These are phyloP conservation scores for Acanthosepion esculentum DNA, from an alignment of 2,888 invertebrate species.

Conservation along the genomic window DNA sequence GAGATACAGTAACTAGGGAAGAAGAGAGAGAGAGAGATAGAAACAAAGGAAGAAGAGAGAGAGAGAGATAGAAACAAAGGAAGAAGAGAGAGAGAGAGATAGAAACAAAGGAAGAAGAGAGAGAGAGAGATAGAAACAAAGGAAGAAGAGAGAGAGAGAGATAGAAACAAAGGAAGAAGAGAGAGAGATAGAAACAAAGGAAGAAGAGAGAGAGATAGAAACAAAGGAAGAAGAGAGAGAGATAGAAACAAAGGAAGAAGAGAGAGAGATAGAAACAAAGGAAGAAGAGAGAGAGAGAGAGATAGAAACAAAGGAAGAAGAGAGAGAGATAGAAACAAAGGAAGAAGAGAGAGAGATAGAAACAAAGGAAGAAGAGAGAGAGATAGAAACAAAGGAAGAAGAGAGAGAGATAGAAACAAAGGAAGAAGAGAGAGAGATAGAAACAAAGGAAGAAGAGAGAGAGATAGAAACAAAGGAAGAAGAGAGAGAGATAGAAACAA, in stretches of 20 bases:
- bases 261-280: not conserved
- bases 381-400: not conserved
- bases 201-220: not conserved
- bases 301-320: too few species aligned
- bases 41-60: not conserved
- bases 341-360: too few species aligned
- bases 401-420: too few species aligned
- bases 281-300: not conserved
- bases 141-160: too few species aligned
- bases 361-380: too few species aligned
- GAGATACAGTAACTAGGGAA: too few species aligned
- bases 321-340: too few species aligned
- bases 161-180: not conserved
- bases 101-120: too few species aligned
- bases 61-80: not conserved
- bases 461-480: too few species aligned
- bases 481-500: too few species aligned
- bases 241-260: not conserved
- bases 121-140: too few species aligned
- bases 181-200: not conserved
- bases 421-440: not conserved
- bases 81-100: not conserved
- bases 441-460: accelerated
- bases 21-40: too few species aligned
- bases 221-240: not conserved